These are phyloP conservation scores for Oscheius sp. DNA, from an alignment of 2,888 invertebrate genomes.

Conservation along the genomic window DNA sequence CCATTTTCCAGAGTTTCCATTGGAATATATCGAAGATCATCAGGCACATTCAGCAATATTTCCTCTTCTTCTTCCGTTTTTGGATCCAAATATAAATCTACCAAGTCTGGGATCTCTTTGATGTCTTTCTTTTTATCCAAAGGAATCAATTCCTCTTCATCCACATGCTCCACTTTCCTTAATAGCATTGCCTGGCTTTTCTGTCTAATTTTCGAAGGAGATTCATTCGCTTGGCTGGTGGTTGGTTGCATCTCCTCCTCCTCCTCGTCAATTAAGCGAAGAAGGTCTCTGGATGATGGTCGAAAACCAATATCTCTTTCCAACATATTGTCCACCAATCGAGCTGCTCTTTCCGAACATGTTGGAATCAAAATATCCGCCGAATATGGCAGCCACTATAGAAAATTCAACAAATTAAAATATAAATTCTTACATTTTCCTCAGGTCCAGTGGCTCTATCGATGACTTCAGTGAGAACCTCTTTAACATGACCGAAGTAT, in stretches of 20 bases:
- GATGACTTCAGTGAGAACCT: constrained; percentile 46
- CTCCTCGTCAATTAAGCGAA: constrained; percentile 21
- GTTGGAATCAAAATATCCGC: constrained; percentile 49
- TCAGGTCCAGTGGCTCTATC: constrained; percentile 39
- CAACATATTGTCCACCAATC: constrained; percentile 49
- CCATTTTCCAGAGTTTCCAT: constrained; percentile 33
- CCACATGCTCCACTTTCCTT: background rate
- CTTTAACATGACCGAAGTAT: constrained; percentile 50
- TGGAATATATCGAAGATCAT: constrained; percentile 12
- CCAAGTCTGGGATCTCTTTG: background rate
- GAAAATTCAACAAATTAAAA: background rate
- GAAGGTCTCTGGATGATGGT: constrained; percentile 30
- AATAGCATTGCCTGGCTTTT: too few species aligned
- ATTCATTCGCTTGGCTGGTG: background rate
- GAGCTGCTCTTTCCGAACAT: constrained; percentile 46
- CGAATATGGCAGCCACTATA: constrained; percentile 51
- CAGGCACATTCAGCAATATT: background rate
- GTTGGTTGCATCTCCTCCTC: constrained; percentile 22
- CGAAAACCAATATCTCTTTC: constrained; percentile 40
- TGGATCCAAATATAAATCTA: constrained; percentile 1
- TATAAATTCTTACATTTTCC: constrained; percentile 31
- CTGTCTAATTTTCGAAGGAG: background rate
- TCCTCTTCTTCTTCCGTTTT: background rate
- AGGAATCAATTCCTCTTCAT: background rate
- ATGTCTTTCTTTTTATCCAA: background rate